Conservation (phyloP, 1,140 invertebrate genomes). For the Callitettix versicolor region DNA sequence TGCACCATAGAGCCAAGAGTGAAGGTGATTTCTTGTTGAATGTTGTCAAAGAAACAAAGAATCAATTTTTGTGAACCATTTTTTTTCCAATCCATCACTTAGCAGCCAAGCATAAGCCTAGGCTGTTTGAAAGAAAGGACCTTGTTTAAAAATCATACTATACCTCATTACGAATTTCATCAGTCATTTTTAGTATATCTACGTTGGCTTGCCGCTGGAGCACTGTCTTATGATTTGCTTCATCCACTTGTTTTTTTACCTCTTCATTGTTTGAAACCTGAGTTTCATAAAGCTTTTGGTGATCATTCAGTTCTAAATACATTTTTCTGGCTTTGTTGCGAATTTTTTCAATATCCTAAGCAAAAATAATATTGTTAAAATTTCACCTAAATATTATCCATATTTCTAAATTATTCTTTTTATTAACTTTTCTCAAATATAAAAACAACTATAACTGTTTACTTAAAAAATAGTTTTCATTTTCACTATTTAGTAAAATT, state of each 20-base stretch:
- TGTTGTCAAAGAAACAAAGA: no score
- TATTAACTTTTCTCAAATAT: not conserved
- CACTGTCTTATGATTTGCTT: constrained; percentile 27
- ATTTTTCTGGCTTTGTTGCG: constrained; percentile 1
- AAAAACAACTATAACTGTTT: not conserved
- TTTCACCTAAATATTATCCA: not conserved
- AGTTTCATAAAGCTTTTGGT: constrained; percentile 7
- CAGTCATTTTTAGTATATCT: not conserved
- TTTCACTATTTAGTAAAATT: no score
- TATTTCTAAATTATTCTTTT: not conserved
- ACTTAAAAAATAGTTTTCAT: no score
- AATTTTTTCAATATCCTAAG: not conserved
- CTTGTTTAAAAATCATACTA: no score
- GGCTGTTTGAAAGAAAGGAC: no score
- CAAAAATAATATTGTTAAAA: not conserved
- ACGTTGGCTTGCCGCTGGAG: not conserved
- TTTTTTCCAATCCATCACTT: no score
- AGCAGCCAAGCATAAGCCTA: no score
- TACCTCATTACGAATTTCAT: no score
- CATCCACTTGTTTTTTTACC: constrained; percentile 24
- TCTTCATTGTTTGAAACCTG: constrained; percentile 21
- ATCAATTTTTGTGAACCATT: no score
- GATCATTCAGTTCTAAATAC: not conserved
- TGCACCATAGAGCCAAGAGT: no score
- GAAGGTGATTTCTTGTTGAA: no score